Evolutionary conservation across 2,797 vertebrate species (phyloP).

Genomic region (Acrossocheilus fasciatus): DNA sequence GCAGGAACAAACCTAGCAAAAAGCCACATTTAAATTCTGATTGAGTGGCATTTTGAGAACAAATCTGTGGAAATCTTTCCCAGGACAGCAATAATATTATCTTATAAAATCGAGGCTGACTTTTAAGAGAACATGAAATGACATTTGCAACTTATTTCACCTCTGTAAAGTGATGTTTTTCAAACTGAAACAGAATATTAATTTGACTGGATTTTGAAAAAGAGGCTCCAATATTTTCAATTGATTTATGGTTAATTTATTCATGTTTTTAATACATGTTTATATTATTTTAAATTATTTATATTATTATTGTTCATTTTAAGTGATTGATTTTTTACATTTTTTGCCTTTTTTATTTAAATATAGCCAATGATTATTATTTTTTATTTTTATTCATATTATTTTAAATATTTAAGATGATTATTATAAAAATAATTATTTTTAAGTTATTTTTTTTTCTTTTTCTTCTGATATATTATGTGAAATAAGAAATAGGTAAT

Average conservation of each 20-base stretch:
- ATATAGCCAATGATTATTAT: neutral
- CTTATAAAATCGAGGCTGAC: neutral
- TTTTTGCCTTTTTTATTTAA: neutral
- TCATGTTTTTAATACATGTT: neutral
- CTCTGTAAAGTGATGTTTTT: neutral
- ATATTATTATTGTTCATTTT: neutral
- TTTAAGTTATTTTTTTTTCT: neutral
- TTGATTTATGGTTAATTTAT: neutral
- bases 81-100: neutral
- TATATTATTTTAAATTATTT: neutral
- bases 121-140: constrained; percentile 1
- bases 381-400: neutral
- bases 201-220: neutral
- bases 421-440: too few species aligned
- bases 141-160: neutral
- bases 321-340: neutral
- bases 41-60: constrained; percentile 11
- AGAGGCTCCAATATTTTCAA: neutral
- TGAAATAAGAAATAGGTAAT: neutral
- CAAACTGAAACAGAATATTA: constrained; percentile 1
- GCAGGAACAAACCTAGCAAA: constrained; percentile 18
- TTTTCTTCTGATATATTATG: neutral
- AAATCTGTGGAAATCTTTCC: neutral
- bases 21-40: constrained; percentile 15
- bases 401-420: neutral